phyloP scores from a whole-genome alignment of 2,888 invertebrate genomes.

The Camponotus fellah region DNA sequence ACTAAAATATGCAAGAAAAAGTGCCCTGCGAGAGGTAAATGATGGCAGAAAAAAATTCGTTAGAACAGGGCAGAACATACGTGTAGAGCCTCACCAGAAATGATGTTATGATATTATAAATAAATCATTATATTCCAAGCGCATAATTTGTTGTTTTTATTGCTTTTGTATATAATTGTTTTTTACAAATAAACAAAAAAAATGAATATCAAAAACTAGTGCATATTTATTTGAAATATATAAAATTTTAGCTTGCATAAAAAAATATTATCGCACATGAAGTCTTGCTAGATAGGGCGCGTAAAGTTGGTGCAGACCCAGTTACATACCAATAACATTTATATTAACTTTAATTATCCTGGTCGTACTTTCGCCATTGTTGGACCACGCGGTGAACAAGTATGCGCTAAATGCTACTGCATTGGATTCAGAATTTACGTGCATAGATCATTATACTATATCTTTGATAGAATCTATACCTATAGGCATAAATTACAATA shows the following conservation, averaged over 20 bases:
- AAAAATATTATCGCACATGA: background rate
- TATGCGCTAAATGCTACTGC: constrained; percentile 74
- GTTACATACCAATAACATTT: constrained; percentile 94
- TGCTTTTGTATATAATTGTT: background rate
- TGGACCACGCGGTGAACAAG: constrained; percentile 90
- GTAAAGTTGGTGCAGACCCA: constrained; percentile 92
- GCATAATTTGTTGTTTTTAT: background rate
- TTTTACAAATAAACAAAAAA: background rate
- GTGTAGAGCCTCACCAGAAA: no score
- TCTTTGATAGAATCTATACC: constrained; percentile 97
- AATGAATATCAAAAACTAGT: background rate
- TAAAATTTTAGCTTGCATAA: background rate
- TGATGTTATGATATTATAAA: no score
- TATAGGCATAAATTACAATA: constrained; percentile 92
- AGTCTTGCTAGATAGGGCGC: constrained; percentile 87
- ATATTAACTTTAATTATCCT: constrained; percentile 93
- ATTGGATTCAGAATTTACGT: constrained; percentile 72
- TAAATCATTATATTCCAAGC: no score
- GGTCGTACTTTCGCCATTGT: constrained; percentile 91
- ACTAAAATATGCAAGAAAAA: no score
- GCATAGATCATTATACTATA: constrained; percentile 88
- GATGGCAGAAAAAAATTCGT: no score
- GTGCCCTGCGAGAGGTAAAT: no score
- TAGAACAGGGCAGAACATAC: no score
- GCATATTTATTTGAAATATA: background rate